phyloP scores from a whole-genome alignment of 2,888 invertebrate species.

The Zelleria hepariella region DNA sequence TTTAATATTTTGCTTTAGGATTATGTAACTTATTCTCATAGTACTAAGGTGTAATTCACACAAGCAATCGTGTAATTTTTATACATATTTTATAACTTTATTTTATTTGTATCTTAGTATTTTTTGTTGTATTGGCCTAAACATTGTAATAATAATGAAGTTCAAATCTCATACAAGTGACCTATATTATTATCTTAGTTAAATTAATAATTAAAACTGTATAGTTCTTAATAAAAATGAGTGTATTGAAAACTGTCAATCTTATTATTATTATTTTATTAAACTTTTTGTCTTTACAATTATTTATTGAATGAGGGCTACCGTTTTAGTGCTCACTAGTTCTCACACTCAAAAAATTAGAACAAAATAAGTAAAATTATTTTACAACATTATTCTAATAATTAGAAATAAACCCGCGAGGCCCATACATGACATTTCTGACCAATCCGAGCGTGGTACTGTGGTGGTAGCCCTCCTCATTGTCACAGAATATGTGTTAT shows the following conservation, averaged over 20 bases:
- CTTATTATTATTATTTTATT: slow-evolving; percentile 3
- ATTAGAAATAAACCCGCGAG: no score
- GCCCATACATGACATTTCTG: no score
- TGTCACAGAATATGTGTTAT: no score
- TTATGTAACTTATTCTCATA: not conserved
- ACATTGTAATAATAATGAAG: slow-evolving; percentile 12
- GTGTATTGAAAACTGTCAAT: slow-evolving; percentile 14
- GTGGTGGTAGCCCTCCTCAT: no score
- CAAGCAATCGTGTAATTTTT: not conserved
- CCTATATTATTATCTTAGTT: slow-evolving; percentile 15
- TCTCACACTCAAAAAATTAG: no score
- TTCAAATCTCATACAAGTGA: slow-evolving; percentile 17
- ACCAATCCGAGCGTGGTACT: no score
- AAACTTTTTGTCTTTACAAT: not conserved
- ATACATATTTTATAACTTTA: not conserved
- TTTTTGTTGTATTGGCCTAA: slow-evolving; percentile 5
- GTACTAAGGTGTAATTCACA: not conserved
- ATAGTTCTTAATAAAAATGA: slow-evolving; percentile 6
- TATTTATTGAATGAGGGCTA: no score
- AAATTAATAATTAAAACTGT: slow-evolving; percentile 10
- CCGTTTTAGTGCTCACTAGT: no score
- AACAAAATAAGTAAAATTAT: no score
- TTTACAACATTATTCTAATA: no score
- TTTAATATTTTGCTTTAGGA: not conserved
- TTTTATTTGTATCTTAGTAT: slow-evolving; percentile 6